Conservation (phyloP, 2,797 vertebrate species). For the Mastacembelus armatus region DNA sequence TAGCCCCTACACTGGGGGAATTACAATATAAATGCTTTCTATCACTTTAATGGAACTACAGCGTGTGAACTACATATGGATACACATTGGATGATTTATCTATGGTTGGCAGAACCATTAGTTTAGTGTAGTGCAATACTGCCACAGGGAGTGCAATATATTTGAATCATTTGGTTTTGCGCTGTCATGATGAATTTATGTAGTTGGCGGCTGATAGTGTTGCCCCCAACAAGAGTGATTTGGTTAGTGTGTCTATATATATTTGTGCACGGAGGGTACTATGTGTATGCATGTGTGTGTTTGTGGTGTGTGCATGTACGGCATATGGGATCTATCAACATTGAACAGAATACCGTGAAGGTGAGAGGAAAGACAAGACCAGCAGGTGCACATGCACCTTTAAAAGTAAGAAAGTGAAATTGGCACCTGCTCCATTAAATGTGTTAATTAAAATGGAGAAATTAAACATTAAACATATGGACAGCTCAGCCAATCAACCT, state of each 20-base stretch:
- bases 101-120: slow-evolving; percentile 58
- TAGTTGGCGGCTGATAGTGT: slow-evolving; percentile 56
- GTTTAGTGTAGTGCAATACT: slow-evolving; percentile 54
- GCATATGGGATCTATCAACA: slow-evolving; percentile 18
- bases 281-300: slow-evolving; percentile 6
- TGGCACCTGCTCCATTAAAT: slow-evolving; percentile 63
- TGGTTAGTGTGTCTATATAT: slow-evolving; percentile 32
- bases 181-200: slow-evolving; percentile 68
- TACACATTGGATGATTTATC: slow-evolving; percentile 69
- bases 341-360: slow-evolving; percentile 24
- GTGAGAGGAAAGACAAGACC: slow-evolving; percentile 17
- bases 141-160: slow-evolving; percentile 66
- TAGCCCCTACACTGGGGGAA: slow-evolving; percentile 40
- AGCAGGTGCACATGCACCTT: slow-evolving; percentile 37
- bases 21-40: slow-evolving; percentile 59
- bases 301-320: background rate
- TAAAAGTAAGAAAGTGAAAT: slow-evolving; percentile 58
- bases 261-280: slow-evolving; percentile 9
- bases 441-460: slow-evolving; percentile 68
- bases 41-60: slow-evolving; percentile 52
- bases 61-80: slow-evolving; percentile 64
- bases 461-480: slow-evolving; percentile 68
- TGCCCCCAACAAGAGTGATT: slow-evolving; percentile 39
- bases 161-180: slow-evolving; percentile 75
- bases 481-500: slow-evolving; percentile 33